Conservation (phyloP, 2,797 vertebrate genomes). For the Sebastiscus albofasciatus region DNA sequence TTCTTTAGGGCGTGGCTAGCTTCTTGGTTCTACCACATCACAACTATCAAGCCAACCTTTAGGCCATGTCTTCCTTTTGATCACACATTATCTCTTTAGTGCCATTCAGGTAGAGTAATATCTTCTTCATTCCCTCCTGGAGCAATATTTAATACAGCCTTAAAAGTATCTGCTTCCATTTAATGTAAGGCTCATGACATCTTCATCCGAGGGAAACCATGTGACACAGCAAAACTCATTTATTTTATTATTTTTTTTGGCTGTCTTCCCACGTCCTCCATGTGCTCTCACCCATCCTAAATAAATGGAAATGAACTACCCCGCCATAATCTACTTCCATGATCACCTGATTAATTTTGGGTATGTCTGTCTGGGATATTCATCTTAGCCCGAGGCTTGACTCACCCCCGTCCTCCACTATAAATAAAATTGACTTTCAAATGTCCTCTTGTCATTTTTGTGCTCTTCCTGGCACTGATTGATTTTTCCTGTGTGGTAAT, state of each 20-base stretch:
- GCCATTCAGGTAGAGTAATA: neutral
- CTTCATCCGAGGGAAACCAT: slow-evolving; percentile 11
- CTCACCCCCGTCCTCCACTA: neutral
- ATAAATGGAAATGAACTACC: slow-evolving; percentile 53
- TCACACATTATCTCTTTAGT: neutral
- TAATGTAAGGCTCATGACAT: slow-evolving; percentile 24
- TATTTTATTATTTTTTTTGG: slow-evolving; percentile 19
- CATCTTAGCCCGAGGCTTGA: slow-evolving; percentile 38
- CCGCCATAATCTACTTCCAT: slow-evolving; percentile 44
- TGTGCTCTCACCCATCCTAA: slow-evolving; percentile 48
- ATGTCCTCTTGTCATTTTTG: slow-evolving; percentile 40
- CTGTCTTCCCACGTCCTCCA: slow-evolving; percentile 32
- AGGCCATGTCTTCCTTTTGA: slow-evolving; percentile 1
- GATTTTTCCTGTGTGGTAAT: slow-evolving; percentile 30
- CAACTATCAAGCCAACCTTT: slow-evolving; percentile 2
- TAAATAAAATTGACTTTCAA: slow-evolving; percentile 70
- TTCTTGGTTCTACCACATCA: neutral
- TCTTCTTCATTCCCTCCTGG: neutral
- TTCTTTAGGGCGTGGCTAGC: too few species aligned
- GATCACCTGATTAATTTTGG: slow-evolving; percentile 57
- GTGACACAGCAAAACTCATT: slow-evolving; percentile 27
- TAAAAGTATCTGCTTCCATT: slow-evolving; percentile 38
- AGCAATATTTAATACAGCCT: slow-evolving; percentile 36
- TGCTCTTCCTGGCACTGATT: slow-evolving; percentile 31
- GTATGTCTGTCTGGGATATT: slow-evolving; percentile 46